Conservation (phyloP, 2,113 vertebrate genomes). For the Sterna hirundo region DNA sequence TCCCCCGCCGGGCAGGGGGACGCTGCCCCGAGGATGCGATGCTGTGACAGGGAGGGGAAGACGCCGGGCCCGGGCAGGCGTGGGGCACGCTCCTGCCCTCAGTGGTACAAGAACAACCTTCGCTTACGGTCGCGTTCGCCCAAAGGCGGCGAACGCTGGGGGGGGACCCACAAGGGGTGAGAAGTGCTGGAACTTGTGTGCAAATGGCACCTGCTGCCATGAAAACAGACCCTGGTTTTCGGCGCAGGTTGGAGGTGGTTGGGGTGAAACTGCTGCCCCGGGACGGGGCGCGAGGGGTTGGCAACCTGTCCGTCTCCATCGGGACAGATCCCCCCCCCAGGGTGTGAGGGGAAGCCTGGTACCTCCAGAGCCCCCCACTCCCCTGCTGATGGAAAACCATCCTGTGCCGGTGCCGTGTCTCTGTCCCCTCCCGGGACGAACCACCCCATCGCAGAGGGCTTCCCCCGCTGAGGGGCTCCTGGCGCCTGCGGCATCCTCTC, state of each 20-base stretch:
- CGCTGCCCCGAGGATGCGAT: fast-evolving
- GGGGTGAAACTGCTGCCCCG: neutral
- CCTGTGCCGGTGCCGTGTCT: too few species aligned
- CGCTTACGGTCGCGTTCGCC: neutral
- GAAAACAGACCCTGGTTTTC: fast-evolving
- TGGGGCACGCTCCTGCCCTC: fast-evolving
- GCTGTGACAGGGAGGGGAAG: neutral
- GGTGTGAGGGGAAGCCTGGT: too few species aligned
- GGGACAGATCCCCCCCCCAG: neutral
- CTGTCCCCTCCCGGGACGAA: too few species aligned
- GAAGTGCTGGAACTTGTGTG: neutral
- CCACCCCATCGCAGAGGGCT: too few species aligned
- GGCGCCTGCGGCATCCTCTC: too few species aligned
- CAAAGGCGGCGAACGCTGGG: neutral
- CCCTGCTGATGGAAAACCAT: too few species aligned
- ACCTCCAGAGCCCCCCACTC: too few species aligned
- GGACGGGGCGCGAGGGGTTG: neutral
- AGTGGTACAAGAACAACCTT: fast-evolving
- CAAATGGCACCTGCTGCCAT: fast-evolving
- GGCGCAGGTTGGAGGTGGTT: fast-evolving
- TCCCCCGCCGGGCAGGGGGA: neutral
- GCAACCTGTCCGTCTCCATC: too few species aligned
- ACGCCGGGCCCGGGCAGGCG: fast-evolving
- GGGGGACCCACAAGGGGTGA: neutral
- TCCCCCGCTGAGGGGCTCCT: too few species aligned